Conservation (phyloP, 2,113 vertebrate species). For the Crotophaga sulcirostris region DNA sequence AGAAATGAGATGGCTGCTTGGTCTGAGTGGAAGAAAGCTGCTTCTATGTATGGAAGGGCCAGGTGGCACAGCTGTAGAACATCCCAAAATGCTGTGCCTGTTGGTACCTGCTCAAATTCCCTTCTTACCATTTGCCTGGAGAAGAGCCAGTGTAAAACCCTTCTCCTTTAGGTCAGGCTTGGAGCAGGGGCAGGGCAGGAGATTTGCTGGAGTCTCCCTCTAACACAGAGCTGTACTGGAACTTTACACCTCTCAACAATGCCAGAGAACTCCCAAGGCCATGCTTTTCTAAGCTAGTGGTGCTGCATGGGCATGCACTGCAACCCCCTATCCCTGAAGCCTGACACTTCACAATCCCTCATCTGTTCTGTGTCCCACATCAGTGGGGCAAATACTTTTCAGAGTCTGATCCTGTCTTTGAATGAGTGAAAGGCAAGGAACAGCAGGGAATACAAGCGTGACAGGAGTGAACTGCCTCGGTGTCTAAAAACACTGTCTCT, state of each 20-base stretch:
- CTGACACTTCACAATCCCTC: too few relatives aligned
- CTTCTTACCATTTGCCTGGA: background rate
- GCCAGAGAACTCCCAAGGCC: background rate
- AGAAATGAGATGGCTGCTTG: background rate
- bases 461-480: background rate
- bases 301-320: background rate
- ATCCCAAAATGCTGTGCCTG: background rate
- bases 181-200: fast-evolving
- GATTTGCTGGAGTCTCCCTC: background rate
- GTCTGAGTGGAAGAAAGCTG: background rate
- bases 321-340: background rate
- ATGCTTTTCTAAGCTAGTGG: background rate
- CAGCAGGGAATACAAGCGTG: background rate
- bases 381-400: background rate
- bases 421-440: background rate
- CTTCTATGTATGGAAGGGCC: background rate
- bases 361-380: background rate
- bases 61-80: too few relatives aligned
- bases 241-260: background rate
- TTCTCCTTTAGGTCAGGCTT: too few relatives aligned
- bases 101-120: background rate
- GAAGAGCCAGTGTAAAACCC: fast-evolving
- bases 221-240: fast-evolving
- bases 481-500: background rate
- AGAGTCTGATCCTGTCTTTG: background rate